Evolutionary conservation across 2,888 invertebrate species (phyloP), one percentile per base, ranked within the genome.

Genomic region (Lucinisca nassula): DNA sequence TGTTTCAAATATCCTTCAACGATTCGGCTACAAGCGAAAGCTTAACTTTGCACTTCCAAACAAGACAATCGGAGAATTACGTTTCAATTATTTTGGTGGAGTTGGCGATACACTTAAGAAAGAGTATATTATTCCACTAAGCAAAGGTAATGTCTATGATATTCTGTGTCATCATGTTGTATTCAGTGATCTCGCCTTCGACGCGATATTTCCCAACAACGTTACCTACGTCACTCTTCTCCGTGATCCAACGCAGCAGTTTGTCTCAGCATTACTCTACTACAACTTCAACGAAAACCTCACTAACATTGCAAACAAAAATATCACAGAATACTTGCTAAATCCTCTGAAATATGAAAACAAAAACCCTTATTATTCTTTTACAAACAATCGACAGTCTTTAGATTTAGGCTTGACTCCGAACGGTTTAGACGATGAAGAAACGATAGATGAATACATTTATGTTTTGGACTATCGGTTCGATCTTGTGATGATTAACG

Each of bases 401-500:
- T 89, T 93, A 61, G 94, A 93, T 79, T 86, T 95, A 6, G 95
- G 94, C 10, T 87, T 94, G 58, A 85, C 92, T 8, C 75, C 82
- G 10, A 21, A 82, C 17, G 75, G 77, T 40, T 79, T 85, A 8
- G 12, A 88, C 27, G 76, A 88, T 58, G 21, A 77, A 78, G 49
- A 78, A 38, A 82, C 61, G 21, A 80, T 94, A 0, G 77, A 89
- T 24, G 79, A 84, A 17, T 94, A 92, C 80, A 73, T 93, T 3
- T 73, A 88, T n/a, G 58, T 82, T 8, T 81, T 95, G 32, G 92
- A 93, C 24, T 73, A 78, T 8, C 84, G 90, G 14, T 95, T 95
- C 78, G 82, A 94, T 83, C 85, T 95, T 0, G 92, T 96, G 6
- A 87, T 96, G 90, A 91, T 96, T 6, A 89, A 91, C 35, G 96